Evolutionary conservation across 64 coral and sea anemone species (phyloP).

Genomic region (Trachythela sp.): DNA sequence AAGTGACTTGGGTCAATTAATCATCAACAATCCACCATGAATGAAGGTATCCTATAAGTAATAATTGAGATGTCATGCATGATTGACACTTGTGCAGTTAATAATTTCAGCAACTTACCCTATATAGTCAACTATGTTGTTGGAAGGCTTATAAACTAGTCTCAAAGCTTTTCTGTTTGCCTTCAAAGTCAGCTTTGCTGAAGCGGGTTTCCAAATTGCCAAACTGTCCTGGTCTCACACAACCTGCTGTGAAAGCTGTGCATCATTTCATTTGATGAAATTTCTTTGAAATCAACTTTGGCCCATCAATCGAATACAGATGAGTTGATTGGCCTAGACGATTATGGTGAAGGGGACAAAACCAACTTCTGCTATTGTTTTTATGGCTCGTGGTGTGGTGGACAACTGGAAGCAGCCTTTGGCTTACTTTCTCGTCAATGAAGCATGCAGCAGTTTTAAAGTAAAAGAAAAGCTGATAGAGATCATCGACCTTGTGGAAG

Average conservation of each 20-base stretch:
- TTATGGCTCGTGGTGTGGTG: background rate
- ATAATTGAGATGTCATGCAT: too few relatives aligned
- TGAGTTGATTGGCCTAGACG: background rate
- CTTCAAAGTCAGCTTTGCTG: background rate
- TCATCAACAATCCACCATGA: too few relatives aligned
- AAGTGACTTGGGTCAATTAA: too few relatives aligned
- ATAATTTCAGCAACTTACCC: too few relatives aligned
- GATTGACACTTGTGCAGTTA: too few relatives aligned
- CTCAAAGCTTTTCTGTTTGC: too few relatives aligned
- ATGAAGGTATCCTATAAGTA: too few relatives aligned
- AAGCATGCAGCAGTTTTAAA: background rate
- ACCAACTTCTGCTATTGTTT: background rate
- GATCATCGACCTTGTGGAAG: background rate
- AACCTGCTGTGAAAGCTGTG: background rate
- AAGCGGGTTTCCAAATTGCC: background rate
- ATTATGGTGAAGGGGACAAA: background rate
- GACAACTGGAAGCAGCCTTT: conserved; percentile 11
- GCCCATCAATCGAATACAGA: background rate
- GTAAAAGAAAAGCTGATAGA: background rate
- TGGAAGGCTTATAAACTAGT: too few relatives aligned
- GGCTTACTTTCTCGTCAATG: background rate
- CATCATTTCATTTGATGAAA: background rate
- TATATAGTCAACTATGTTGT: too few relatives aligned
- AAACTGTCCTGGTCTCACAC: background rate
- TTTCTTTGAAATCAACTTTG: background rate